Base-by-base conservation (phyloP, 2,113 vertebrate genomes). In the Nycticorax nycticorax region DNA sequence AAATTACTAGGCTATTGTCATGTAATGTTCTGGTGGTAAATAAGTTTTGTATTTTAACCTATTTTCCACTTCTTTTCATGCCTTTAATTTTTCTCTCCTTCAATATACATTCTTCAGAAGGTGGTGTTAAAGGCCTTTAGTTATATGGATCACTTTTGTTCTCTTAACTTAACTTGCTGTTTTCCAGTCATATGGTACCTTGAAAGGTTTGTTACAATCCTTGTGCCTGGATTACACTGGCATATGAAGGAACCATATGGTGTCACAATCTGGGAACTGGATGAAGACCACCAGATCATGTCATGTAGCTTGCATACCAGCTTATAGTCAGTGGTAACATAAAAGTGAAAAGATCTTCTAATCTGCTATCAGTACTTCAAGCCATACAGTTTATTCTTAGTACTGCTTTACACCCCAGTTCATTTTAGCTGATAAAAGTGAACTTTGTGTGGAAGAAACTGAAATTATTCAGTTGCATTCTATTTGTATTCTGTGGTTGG, bases 401-500 rank as follows among this genome's bases (percentile, higher is more conserved):
- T 48, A 55, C 6, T 67, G 66, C 39, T 89, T 90, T 59, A 59
- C 2, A 64, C 26, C 22, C 10, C 11, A 50, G 50, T 69, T 84
- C 14, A 47, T 95, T 56, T 95, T 67, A 91, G 23, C 60, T 83
- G 88, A 81, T 77, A 88, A 83, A 92, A 94, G 52, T 92, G 71
- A 97, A 95, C 97, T 76, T 91, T 60, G n/a, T 85, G 18, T 82
- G 24, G 14, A 92, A 93, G 74, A 93, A 97, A 93, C 69, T 55
- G 85, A 95, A 96, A 76, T 83, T 83, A 93, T 96, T 95, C 55
- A 57, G 55, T 62, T 93, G 62, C 28, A 77, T 75, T 98, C 18
- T 95, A 97, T 98, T 96, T 98, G 86, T 95, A 96, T 98, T 97
- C 96, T 88, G 89, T 59, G 45, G 79, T 74, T 26, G 57, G 66